Conservation (phyloP, 2,113 vertebrate genomes). For the Nasalis larvatus region DNA sequence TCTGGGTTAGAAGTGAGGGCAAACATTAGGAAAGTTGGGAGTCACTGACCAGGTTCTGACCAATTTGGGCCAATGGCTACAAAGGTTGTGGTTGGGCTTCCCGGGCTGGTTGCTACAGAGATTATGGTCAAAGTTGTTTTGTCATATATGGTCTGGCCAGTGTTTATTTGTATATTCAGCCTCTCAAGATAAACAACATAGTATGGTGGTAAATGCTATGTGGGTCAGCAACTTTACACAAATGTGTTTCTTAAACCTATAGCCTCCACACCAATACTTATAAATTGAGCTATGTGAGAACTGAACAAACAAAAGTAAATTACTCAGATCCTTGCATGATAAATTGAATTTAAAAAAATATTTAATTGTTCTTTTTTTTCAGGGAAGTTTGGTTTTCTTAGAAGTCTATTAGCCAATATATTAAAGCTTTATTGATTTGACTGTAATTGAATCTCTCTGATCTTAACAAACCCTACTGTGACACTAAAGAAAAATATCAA, state of each 20-base stretch:
- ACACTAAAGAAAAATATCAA: background rate
- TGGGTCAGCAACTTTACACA: background rate
- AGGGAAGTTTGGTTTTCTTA: background rate
- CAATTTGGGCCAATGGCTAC: background rate
- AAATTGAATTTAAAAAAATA: background rate
- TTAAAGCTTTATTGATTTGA: background rate
- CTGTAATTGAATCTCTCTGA: background rate
- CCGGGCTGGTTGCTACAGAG: background rate
- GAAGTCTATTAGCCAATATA: background rate
- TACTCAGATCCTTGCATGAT: background rate
- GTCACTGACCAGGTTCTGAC: background rate
- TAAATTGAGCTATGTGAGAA: background rate
- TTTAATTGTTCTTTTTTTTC: background rate
- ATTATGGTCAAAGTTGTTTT: background rate
- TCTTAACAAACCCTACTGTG: background rate
- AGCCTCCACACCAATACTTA: background rate
- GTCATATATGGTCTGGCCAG: background rate
- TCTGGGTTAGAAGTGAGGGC: background rate
- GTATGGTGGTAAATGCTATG: background rate
- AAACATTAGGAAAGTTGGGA: background rate
- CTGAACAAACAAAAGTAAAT: background rate
- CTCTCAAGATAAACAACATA: background rate
- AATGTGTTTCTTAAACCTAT: background rate
- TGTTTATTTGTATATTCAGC: background rate
- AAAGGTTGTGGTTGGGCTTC: background rate